Conservation (phyloP, 2,888 invertebrate species). For the Nipponacmea schrenckii region DNA sequence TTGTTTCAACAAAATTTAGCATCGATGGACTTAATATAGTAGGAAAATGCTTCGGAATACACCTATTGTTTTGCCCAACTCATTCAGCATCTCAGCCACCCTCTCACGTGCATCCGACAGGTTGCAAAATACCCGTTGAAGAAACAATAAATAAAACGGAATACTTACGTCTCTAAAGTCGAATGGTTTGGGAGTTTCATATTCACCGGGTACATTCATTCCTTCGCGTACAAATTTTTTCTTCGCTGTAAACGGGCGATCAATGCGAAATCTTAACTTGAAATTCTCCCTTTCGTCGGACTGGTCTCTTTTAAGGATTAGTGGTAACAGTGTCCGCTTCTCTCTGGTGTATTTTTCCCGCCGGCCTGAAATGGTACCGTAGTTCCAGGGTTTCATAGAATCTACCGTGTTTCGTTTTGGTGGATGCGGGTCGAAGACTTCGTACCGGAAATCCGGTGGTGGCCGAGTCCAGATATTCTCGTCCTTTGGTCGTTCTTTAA, state of each 20-base stretch:
- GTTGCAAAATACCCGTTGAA: no score
- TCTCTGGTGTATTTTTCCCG: constrained; percentile 40
- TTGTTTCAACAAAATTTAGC: no score
- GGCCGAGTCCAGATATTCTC: constrained; percentile 61
- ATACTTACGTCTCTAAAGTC: constrained; percentile 61
- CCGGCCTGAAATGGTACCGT: constrained; percentile 57
- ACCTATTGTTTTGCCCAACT: no score
- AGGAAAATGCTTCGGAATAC: no score
- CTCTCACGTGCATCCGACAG: no score
- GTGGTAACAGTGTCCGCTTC: constrained; percentile 40
- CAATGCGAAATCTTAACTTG: constrained; percentile 50
- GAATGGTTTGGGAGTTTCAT: constrained; percentile 54
- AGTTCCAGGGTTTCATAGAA: constrained; percentile 63
- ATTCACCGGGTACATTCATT: constrained; percentile 48
- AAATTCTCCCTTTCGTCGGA: constrained; percentile 33
- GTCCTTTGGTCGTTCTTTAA: constrained; percentile 35
- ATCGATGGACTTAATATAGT: no score
- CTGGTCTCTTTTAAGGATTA: constrained; percentile 35
- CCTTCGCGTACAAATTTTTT: constrained; percentile 55
- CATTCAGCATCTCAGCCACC: no score
- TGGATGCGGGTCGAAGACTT: constrained; percentile 56
- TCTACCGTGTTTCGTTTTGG: constrained; percentile 62
- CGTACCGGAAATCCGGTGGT: constrained; percentile 61
- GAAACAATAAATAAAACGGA: no score
- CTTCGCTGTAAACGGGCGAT: constrained; percentile 58